Percentiles rank a stretch among this genome's conserved stretches.
phyloP scores from a whole-genome alignment of 1,140 invertebrate genomes.

The Drosophila lowei region DNA sequence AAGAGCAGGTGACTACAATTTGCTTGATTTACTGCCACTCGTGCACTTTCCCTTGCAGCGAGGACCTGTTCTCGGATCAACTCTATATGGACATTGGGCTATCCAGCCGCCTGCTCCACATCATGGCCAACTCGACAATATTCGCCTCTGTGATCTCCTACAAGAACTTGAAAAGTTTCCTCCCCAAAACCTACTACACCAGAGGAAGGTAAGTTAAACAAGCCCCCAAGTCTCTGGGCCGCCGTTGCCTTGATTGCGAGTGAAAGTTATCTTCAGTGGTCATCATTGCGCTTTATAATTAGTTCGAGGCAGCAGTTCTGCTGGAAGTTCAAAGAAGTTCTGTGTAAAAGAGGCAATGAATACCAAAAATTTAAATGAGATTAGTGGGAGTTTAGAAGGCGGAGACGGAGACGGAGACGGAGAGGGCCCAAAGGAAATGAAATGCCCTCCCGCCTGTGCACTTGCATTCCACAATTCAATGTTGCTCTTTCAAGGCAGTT shows the following conservation, averaged over 20 bases:
- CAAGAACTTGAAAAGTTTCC: conserved; percentile 84
- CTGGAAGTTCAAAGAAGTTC: conserved; percentile 1
- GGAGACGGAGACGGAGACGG: background rate
- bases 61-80: conserved; percentile 82
- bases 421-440: background rate
- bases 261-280: conserved; percentile 4
- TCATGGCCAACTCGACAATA: conserved; percentile 82
- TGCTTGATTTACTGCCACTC: conserved; percentile 38
- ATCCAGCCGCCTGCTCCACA: conserved; percentile 71
- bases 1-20: conserved; percentile 21
- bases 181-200: conserved; percentile 84
- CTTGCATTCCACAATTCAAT: conserved; percentile 17
- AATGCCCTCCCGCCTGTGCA: background rate
- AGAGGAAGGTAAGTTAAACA: conserved; percentile 74
- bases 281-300: conserved; percentile 30
- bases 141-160: conserved; percentile 84
- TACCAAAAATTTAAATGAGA: conserved; percentile 15
- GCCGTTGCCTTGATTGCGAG: too few relatives aligned
- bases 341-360: background rate
- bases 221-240: background rate
- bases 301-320: background rate
- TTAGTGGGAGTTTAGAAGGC: background rate
- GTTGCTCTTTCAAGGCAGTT: conserved; percentile 10
- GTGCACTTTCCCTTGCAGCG: conserved; percentile 50
- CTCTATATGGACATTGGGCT: conserved; percentile 81